phyloP scores from a whole-genome alignment of 2,113 vertebrate species.

The Orthochromis malagaraziensis region DNA sequence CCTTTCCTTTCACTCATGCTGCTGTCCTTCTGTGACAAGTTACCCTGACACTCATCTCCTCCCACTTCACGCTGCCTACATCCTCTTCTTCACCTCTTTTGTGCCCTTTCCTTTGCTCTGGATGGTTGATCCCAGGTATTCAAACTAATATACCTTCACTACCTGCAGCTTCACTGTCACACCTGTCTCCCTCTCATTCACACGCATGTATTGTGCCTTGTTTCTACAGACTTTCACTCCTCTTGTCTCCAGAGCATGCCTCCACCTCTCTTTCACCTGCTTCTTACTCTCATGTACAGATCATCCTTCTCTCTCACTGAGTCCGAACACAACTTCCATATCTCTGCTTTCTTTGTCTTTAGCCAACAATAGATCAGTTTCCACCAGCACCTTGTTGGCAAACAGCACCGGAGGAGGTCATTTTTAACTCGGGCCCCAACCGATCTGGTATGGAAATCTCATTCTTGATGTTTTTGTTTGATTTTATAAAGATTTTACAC shows the following conservation, averaged over 20 bases:
- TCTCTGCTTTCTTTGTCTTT: not conserved
- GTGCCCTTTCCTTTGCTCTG: not conserved
- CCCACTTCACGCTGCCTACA: not conserved
- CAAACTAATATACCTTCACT: not conserved
- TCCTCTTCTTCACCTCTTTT: not conserved
- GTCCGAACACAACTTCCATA: not conserved
- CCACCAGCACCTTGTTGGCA: not conserved
- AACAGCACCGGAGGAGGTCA: not conserved
- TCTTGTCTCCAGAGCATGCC: not conserved
- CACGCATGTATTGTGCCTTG: not conserved
- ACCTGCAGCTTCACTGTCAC: not conserved
- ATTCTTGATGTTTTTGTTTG: not conserved
- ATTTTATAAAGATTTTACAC: not conserved
- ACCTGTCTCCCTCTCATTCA: not conserved
- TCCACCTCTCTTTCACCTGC: not conserved
- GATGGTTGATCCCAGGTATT: not conserved
- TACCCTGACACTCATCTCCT: not conserved
- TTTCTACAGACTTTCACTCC: not conserved
- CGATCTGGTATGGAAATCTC: not conserved
- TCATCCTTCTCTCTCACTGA: not conserved
- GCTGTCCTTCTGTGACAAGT: not conserved
- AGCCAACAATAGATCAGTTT: not conserved
- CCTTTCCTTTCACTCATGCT: not conserved
- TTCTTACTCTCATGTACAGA: not conserved
- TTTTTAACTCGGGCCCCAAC: fast-evolving